These are phyloP conservation scores for Uropetala carovei DNA, from an alignment of 2,888 invertebrate species.

Conservation along the genomic window DNA sequence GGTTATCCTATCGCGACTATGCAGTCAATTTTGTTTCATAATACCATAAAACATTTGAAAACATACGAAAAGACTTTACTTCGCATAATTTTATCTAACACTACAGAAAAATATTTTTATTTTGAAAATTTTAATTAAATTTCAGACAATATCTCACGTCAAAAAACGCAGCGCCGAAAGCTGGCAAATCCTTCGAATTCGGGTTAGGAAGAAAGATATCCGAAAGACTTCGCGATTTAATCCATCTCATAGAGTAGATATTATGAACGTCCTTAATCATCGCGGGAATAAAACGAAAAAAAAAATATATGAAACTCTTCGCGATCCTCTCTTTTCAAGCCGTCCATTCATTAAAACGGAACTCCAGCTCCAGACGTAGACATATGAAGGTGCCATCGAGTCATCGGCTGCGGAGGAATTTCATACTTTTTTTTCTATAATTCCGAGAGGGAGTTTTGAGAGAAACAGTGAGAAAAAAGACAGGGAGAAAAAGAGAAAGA, in stretches of 20 bases:
- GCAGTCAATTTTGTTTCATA: no score
- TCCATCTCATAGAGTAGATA: slow-evolving; percentile 3
- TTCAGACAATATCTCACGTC: no score
- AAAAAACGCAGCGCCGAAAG: no score
- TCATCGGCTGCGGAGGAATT: slow-evolving; percentile 5
- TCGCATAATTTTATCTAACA: no score
- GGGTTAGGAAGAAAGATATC: neutral
- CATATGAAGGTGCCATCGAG: neutral
- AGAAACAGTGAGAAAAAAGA: neutral
- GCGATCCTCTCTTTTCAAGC: neutral
- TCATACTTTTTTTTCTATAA: neutral
- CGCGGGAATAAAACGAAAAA: neutral
- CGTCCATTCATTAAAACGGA: slow-evolving; percentile 14
- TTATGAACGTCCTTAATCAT: slow-evolving; percentile 7
- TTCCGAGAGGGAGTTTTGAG: neutral
- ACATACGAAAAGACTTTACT: no score
- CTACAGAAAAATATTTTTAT: no score
- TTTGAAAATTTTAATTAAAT: no score
- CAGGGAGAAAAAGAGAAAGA: neutral
- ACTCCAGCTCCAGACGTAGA: neutral
- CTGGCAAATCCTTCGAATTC: no score
- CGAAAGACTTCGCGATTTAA: neutral
- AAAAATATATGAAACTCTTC: neutral
- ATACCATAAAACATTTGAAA: no score
- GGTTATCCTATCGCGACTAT: no score